These are phyloP conservation scores for Trachops cirrhosus DNA, from an alignment of 2,797 vertebrate species.

Conservation along the genomic window DNA sequence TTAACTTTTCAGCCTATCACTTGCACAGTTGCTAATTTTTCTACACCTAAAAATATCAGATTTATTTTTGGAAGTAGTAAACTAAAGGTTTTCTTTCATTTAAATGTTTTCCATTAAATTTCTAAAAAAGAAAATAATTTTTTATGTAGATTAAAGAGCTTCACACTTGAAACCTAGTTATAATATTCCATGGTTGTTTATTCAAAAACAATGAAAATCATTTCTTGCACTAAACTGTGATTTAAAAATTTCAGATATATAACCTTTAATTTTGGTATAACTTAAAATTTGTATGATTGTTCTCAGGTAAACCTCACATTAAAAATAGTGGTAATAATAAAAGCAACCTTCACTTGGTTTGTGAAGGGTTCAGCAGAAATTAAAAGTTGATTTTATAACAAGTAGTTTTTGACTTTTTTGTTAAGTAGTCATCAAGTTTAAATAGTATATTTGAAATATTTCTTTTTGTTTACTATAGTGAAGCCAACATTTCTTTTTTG, in stretches of 20 bases:
- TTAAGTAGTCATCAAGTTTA: conserved; percentile 31
- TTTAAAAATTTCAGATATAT: conserved; percentile 22
- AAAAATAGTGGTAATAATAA: conserved; percentile 12
- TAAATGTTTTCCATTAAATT: conserved; percentile 4
- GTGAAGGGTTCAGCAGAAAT: conserved; percentile 11
- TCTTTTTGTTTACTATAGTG: not conserved
- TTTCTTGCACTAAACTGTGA: conserved; percentile 29
- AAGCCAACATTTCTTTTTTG: not conserved
- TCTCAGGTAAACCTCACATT: conserved; percentile 29
- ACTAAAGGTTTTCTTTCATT: conserved; percentile 48
- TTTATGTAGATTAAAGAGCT: not conserved
- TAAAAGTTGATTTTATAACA: conserved; percentile 41
- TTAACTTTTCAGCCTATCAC: conserved; percentile 45
- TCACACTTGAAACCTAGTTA: conserved; percentile 27
- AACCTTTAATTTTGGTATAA: not conserved
- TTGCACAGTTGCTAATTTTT: conserved; percentile 40
- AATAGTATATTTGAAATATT: conserved; percentile 12
- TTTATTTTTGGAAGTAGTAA: conserved; percentile 51
- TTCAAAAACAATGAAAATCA: conserved; percentile 21
- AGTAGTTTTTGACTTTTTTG: conserved; percentile 26
- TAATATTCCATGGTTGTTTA: not conserved
- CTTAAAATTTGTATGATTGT: conserved; percentile 16
- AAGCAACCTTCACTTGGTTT: not conserved
- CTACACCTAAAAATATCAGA: not conserved
- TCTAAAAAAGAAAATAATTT: not conserved